Percentiles rank a stretch among this genome's conserved stretches.
Conservation (phyloP, 2,888 invertebrate genomes). For the Agriopis leucophaearia region DNA sequence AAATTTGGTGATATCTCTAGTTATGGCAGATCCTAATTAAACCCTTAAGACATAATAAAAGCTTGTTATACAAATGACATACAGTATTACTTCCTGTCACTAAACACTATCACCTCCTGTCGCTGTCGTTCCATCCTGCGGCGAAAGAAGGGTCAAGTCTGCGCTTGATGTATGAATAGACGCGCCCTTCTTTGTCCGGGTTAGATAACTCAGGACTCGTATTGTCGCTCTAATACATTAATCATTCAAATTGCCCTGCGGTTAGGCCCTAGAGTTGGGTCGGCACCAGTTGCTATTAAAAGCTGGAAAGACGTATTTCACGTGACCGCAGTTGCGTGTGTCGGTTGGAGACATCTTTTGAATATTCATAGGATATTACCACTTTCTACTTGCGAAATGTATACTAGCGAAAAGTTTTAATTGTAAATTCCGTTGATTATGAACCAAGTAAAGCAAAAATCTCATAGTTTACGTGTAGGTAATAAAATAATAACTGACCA, state of each 20-base stretch:
- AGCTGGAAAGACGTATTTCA: conserved; percentile 40
- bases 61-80: too few species aligned
- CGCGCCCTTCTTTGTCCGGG: conserved; percentile 73
- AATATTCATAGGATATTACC: conserved; percentile 24
- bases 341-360: conserved; percentile 36
- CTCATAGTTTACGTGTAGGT: too few species aligned
- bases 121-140: conserved; percentile 43
- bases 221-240: conserved; percentile 74
- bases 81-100: too few species aligned
- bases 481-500: too few species aligned
- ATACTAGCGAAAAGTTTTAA: neutral
- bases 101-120: conserved; percentile 50
- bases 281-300: conserved; percentile 42
- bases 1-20: too few species aligned
- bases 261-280: conserved; percentile 52
- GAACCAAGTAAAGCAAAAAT: too few species aligned
- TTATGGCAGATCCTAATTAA: too few species aligned
- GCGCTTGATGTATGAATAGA: conserved; percentile 80
- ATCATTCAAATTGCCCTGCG: conserved; percentile 70
- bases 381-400: conserved; percentile 5
- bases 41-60: too few species aligned
- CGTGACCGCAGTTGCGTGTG: conserved; percentile 33
- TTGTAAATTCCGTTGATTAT: too few species aligned
- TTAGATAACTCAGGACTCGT: conserved; percentile 70
- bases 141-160: conserved; percentile 78